Evolutionary conservation across 1,140 invertebrate species (phyloP), one percentile per base, ranked within the genome.

Genomic region (Manduca sexta): DNA sequence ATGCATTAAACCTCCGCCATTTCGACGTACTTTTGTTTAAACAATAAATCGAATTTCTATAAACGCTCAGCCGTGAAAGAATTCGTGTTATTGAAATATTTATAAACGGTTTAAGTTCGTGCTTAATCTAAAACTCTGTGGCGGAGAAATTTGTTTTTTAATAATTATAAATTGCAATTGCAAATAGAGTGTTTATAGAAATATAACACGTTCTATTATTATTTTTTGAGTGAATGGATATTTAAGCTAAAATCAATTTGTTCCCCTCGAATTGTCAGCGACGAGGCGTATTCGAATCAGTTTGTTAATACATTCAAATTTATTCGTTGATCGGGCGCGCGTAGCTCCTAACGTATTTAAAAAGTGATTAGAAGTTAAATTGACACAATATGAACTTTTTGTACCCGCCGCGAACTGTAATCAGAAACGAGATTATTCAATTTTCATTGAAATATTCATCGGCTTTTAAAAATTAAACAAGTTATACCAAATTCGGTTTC

Each of bases 351-450:
- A 82, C 77, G 76, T 66, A 73, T 84, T 84, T 84, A 84, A 84
- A 84, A 84, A 84, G 76, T 82, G 77, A 82, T 84, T 84, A 84
- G 74, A 82, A 81, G 68, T 82, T 79, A 78, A 76, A 84, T 82
- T 84, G 81, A 81, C 78, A 84, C 81, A 84, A 82, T 84, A 84
- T 80, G 81, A 82, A 82, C 70, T 84, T 84, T 84, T 84, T 84
- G 74, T 75, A 58, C 66, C 64, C 60, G 52, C 61, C 53, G 54
- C 57, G 54, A 52, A 64, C 59, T n/a, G 70, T 80, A 81, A 83
- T 83, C 67, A 76, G 69, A 75, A 73, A 74, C 66, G 64, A 71
- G 66, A 76, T 82, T 82, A 81, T 84, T 74, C 70, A 81, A 82
- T 84, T 80, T 84, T 56, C 61, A 63, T 68, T 40, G 41, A 34